Base-by-base conservation (phyloP, 2,888 invertebrate species). In the Drosophila meridionalis region DNA sequence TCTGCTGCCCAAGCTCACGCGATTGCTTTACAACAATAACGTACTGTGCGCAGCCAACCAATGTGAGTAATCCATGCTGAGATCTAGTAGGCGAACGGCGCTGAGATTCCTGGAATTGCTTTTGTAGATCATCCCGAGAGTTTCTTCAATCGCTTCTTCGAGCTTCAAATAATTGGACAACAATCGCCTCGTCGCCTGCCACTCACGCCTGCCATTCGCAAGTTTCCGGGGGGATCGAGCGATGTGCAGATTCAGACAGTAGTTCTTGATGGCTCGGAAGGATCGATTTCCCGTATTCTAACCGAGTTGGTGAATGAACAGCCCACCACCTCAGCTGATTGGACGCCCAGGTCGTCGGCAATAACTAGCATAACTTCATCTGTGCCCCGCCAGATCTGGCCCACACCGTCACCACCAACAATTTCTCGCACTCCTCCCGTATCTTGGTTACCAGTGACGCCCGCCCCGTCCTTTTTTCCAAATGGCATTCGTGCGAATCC, bases 91-190 rank as follows among this genome's bases (percentile, higher is more conserved):
- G 38, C n/a, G 6, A 32, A 45, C 14, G 20, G 6, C 20, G 5
- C 45, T 28, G 34, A 5, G 0, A 8, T 38, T 30, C 4, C 20
- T 20, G 20, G 2, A 1, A 9, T 30, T n/a, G 14, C 26, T 12
- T 4, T 59, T 53, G 12, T 26, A 87, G 86, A 89, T 71, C 42
- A 28, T 3, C 40, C 53, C 4, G 67, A 42, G 11, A 81, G 26
- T 30, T 81, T 30, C 50, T 83, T 78, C 20, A 81, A 86, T 59
- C 83, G 87, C 1, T 87, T 71, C 58, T 87, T 66, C 42, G 60
- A 34, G 32, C 59, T 86, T 2, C 3, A 59, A 0, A 30, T 69
- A 3, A 58, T 38, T 14, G 9, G 8, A 0, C 7, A 2, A 0
- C 58, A 28, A 3, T 14, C 53, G 0, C n/a, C 48, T 0, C 43